Base-by-base conservation (phyloP, 2,113 vertebrate species). In the Limnothrissa miodon region DNA sequence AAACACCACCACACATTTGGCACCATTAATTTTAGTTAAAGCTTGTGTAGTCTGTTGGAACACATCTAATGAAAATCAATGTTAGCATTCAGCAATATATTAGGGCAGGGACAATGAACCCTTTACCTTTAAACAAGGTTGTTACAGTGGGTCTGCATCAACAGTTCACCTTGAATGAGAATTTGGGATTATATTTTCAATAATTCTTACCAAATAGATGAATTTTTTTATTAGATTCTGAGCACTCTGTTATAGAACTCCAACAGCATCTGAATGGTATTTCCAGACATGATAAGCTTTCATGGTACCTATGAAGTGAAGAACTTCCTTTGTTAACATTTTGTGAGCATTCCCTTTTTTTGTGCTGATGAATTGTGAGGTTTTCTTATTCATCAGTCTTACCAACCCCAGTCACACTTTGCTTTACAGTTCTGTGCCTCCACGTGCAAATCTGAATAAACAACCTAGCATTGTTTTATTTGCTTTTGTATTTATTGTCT, bases 1-100 rank as follows among this genome's bases (percentile, higher is more conserved):
- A 48, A 48, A 81, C 29, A 81, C n/a, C 33, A 74, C 66, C 66
- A 36, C 66, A 74, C 36, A 74, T 39, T 39, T 81, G 25, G 29
- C 53, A 62, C 48, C 83, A 87, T 88, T 88, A 10, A 87, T 87
- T 85, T 83, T 59, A 87, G 36, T 85, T 84, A 84, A 87, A 78
- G 78, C 70, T 78, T 82, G 39, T 59, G 56, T 29, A n/a, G 83
- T 46, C 44, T 45, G 78, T 33, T 85, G 62, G 70, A 88, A 84
- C 79, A 80, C 66, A n/a, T 45, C 44, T 82, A 83, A 87, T 82
- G 78, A 83, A 87, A 85, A 85, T 84, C 84, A 84, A 82, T 85
- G 82, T 79, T 53, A 85, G 45, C 56, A 48, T 78, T 80, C 81
- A 82, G 78, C 45, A 82, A 80, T 81, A 82, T 81, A 39, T 45